phyloP scores from a whole-genome alignment of 2,797 vertebrate genomes.

The Ataeniobius toweri region DNA sequence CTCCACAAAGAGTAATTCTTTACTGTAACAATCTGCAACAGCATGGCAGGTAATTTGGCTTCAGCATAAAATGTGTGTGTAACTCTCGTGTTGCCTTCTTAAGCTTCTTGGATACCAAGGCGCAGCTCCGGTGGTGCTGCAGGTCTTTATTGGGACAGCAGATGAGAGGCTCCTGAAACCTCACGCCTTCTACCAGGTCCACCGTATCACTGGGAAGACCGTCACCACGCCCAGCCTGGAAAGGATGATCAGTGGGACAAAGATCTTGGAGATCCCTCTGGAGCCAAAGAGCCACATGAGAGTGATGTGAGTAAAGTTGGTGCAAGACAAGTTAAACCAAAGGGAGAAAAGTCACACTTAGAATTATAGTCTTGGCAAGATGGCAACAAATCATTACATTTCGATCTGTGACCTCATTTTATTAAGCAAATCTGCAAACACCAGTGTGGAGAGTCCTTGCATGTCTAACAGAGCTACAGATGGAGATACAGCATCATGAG shows the following conservation, averaged over 20 bases:
- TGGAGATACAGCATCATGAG: background rate
- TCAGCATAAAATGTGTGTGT: slow-evolving; percentile 5
- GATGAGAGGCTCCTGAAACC: slow-evolving; percentile 96
- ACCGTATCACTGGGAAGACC: slow-evolving; percentile 95
- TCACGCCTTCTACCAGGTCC: slow-evolving; percentile 97
- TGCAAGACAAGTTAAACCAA: background rate
- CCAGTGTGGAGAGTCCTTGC: background rate
- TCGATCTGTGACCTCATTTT: slow-evolving; percentile 4
- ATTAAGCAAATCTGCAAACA: slow-evolving; percentile 10
- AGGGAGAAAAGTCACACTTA: background rate
- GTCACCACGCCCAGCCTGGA: slow-evolving; percentile 95
- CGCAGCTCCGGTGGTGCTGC: slow-evolving; percentile 87
- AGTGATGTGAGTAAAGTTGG: slow-evolving; percentile 85
- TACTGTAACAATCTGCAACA: background rate
- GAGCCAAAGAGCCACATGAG: slow-evolving; percentile 96
- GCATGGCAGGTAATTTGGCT: background rate
- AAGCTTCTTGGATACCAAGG: slow-evolving; percentile 94
- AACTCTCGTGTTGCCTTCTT: slow-evolving; percentile 1
- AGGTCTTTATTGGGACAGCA: slow-evolving; percentile 97
- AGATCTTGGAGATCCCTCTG: slow-evolving; percentile 92
- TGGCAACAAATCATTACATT: background rate
- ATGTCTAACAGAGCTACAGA: background rate
- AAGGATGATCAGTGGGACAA: slow-evolving; percentile 90
- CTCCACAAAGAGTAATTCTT: slow-evolving; percentile 9
- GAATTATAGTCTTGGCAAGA: background rate